Base-by-base conservation (phyloP, 1,140 invertebrate species). In the Cotesia typhae region DNA sequence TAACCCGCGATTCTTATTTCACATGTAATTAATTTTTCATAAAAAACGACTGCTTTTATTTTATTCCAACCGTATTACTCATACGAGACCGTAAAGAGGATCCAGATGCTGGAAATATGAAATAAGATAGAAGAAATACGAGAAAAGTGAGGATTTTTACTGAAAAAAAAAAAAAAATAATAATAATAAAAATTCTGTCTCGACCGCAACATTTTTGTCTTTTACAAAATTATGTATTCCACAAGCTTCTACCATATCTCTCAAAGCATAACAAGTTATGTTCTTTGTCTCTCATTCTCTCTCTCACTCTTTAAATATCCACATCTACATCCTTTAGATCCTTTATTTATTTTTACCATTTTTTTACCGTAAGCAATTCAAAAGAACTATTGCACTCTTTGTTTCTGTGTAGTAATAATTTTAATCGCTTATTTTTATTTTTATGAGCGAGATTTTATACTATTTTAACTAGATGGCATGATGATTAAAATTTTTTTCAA, bases 221-320 rank as follows among this genome's bases (percentile, higher is more conserved):
- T 87, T 47, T 85, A 87, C 83, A 85, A 84, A 87, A 87, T 87
- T 87, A 87, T 87, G 84, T 87, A 87, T 87, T 87, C 86, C 81
- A 80, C 86, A 84, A 83, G 83, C 85, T 84, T 84, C 78, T 81
- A 78, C 82, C 84, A 85, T 87, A 87, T 87, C 85, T 86, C 84
- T 86, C 85, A 87, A 87, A 87, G 84, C 86, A 87, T 87, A 87
- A 86, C 85, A 87, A 87, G 83, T 87, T 87, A 79, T 81, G 76
- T 75, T 77, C 63, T 70, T 60, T 73, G 37, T 61, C 60, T 72
- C 65, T 70, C 59, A 65, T 70, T 65, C 74, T 69, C 74, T 72
- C 66, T 67, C 72, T 68, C 74, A 69, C 66, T 72, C 67, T 59
- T 70, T n/a, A 64, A 71, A 17, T 10, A 51, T 14, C 28, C 14